Base-by-base conservation (phyloP, 2,888 invertebrate genomes). In the Melieria omissa region DNA sequence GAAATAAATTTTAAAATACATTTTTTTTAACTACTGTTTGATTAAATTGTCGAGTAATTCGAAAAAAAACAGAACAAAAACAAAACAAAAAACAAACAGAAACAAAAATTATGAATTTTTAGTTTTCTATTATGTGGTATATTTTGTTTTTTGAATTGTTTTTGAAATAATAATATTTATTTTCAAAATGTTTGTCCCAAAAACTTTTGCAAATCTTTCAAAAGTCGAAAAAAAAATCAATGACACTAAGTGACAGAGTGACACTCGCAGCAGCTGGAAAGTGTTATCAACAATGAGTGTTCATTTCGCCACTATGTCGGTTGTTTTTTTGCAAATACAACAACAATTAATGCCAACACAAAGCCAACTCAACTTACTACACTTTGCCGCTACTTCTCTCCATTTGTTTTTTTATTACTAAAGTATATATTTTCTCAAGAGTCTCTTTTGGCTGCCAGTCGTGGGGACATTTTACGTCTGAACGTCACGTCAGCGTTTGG, bases 241-340 rank as follows among this genome's bases (percentile, higher is more conserved):
- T 52, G 52, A 6, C 52, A 52, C 52, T 52, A 52, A 52, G n/a
- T 52, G 52, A 52, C 52, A 52, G 14, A 6, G 52, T 52, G 8
- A 52, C 52, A 52, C 41, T 41, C 41, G n/a, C 45, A 69, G 54
- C 69, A 69, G 63, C 45, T 69, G 63, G 63, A 69, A 69, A 63
- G 46, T 57, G 69, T 69, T 55, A 55, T 55, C 29, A 58, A 49
- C 52, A 47, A 14, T 46, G 29, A 46, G 41, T 55, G n/a, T 3
- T 9, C 54, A 45, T 57, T 47, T 52, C 57, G 45, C 61, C 6
- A 62, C 10, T 45, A 6, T 12, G n/a, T 9, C 45, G 45, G 29
- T 3, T 29, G 49, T 49, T 47, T 14, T 44, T 60, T 42, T 14
- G 49, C 60, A 10, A 6, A 60, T 44, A 44, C 44, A 42, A 4